A percentile compares a stretch with the other conserved stretches of the same genome.
phyloP scores from a whole-genome alignment of 2,113 vertebrate species.

The Hirundichthys speculiger region DNA sequence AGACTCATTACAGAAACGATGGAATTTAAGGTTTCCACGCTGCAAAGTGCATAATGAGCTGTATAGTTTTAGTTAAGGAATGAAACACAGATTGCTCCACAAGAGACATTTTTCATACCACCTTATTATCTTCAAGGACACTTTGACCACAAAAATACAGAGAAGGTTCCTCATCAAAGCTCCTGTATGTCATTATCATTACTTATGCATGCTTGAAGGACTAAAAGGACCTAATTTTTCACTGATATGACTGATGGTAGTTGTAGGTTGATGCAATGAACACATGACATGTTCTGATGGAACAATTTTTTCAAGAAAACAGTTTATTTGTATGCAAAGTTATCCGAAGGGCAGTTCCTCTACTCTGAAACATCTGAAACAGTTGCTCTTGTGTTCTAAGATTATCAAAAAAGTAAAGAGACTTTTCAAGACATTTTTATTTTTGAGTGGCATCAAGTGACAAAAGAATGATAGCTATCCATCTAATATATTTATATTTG shows the following conservation, averaged over 20 bases:
- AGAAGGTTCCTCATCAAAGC: conserved; percentile 64
- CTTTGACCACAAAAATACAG: conserved; percentile 65
- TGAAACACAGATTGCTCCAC: conserved; percentile 57
- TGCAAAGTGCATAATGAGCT: conserved; percentile 67
- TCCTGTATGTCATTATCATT: conserved; percentile 72
- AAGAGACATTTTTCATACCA: conserved; percentile 68
- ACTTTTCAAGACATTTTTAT: too few relatives aligned
- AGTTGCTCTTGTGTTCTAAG: too few relatives aligned
- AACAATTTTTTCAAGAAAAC: conserved; percentile 33
- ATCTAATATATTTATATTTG: too few relatives aligned
- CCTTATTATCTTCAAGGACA: conserved; percentile 75
- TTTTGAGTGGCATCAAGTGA: too few relatives aligned
- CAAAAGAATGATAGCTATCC: too few relatives aligned
- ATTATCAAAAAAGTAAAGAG: too few relatives aligned
- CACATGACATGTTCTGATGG: conserved; percentile 22
- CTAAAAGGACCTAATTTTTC: conserved; percentile 49
- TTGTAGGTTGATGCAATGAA: conserved; percentile 10
- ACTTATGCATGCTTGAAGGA: conserved; percentile 71
- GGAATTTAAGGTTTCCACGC: conserved; percentile 62
- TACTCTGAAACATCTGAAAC: too few relatives aligned
- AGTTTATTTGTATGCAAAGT: conserved; percentile 13
- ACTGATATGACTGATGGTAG: conserved; percentile 38
- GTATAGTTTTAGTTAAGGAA: conserved; percentile 40
- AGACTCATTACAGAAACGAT: conserved; percentile 56
- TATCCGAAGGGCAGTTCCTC: too few relatives aligned